Percentiles rank a stretch among this genome's conserved stretches.
phyloP scores from a whole-genome alignment of 2,797 vertebrate genomes.

The Silurus lanzhouensis region DNA sequence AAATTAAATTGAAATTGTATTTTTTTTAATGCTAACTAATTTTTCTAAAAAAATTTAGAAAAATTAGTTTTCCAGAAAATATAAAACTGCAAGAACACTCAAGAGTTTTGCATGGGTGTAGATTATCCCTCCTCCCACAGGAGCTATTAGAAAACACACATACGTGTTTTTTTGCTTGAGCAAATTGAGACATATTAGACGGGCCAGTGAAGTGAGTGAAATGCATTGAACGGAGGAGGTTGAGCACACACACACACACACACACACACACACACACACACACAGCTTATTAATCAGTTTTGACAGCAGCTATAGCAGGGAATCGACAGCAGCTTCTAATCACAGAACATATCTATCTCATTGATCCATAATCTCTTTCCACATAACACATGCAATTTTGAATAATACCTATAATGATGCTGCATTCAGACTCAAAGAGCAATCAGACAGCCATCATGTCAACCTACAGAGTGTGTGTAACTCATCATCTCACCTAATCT shows the following conservation, averaged over 20 bases:
- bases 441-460: constrained; percentile 84
- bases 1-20: background rate
- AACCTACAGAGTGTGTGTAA: constrained; percentile 76
- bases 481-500: constrained; percentile 63
- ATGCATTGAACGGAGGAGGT: constrained; percentile 83
- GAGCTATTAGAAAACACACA: constrained; percentile 81
- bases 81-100: background rate
- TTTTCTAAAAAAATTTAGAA: too few species aligned
- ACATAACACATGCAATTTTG: constrained; percentile 94
- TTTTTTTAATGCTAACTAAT: too few species aligned
- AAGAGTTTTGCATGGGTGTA: constrained; percentile 42
- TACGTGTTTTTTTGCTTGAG: constrained; percentile 75
- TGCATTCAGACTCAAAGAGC: constrained; percentile 90
- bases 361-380: constrained; percentile 95
- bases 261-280: constrained; percentile 36
- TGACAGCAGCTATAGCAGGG: constrained; percentile 84
- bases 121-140: constrained; percentile 56
- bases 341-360: constrained; percentile 91
- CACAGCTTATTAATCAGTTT: constrained; percentile 76
- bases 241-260: constrained; percentile 49
- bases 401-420: constrained; percentile 98
- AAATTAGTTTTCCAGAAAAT: background rate
- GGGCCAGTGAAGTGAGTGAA: constrained; percentile 85
- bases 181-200: constrained; percentile 86
- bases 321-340: constrained; percentile 94